Base-by-base conservation (phyloP, 2,888 invertebrate genomes). In the Dastarcus helophoroides region DNA sequence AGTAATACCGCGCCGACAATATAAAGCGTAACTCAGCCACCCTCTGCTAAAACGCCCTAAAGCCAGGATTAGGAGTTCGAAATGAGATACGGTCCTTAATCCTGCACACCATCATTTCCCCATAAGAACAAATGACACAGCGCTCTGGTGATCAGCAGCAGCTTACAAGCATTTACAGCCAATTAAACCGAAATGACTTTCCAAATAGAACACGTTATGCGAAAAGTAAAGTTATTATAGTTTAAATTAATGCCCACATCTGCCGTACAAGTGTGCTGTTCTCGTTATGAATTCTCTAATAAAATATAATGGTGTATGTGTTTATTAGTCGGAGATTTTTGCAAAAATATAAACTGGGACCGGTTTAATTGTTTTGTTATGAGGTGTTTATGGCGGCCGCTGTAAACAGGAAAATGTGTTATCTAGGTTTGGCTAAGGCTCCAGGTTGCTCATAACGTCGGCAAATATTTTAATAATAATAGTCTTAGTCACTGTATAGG, bases 151-250 rank as follows among this genome's bases (percentile, higher is more conserved):
- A 19, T 23, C 26, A 34, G 21, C 24, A 22, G 15, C 26, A 33
- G 38, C 36, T 42, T 40, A 37, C 32, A 37, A 36, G 36, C 33
- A 40, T 43, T 44, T 43, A 40, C 40, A 40, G 37, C 38, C 43
- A 43, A 45, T 45, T 43, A 41, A 42, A 35, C 36, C 32, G 36
- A 35, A 38, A 38, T 35, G 35, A 38, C 38, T 35, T 35, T 30
- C 31, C 30, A 23, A 37, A 28, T 25, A 33, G 28, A 30, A 29
- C 31, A 21, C 30, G 30, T 19, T 28, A 31, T 30, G 37, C 26
- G 29, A 26, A 28, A 37, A 32, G 33, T 34, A 32, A 25, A 37
- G 37, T 34, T 34, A 37, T 37, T 37, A 34, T 31, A 26, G 16
- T 37, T 29, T 33, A 36, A 36, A 33, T 27, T 21, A 13, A 29